A percentile compares a stretch with the other conserved stretches of the same genome.
phyloP scores from a whole-genome alignment of 2,888 invertebrate species.

The Tinea trinotella region DNA sequence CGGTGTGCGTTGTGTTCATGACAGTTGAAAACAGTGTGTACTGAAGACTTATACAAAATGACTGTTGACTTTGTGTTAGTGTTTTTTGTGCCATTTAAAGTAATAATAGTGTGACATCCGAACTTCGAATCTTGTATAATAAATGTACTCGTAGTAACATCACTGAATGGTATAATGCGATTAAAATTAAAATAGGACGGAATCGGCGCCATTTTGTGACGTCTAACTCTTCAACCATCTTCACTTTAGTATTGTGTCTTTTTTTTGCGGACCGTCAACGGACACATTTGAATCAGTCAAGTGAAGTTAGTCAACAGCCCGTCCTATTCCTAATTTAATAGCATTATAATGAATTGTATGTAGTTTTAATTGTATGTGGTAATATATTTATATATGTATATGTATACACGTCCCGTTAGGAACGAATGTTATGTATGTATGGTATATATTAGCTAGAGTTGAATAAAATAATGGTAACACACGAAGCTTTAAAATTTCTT shows the following conservation, averaged over 20 bases:
- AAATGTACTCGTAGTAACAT: conserved; percentile 63
- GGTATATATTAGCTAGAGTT: conserved; percentile 58
- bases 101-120: conserved; percentile 69
- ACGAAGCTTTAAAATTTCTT: conserved; percentile 72
- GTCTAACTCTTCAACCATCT: no score
- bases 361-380: conserved; percentile 61
- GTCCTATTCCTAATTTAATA: no score
- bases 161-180: no score
- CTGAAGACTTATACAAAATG: conserved; percentile 49
- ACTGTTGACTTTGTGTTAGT: conserved; percentile 71
- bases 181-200: no score
- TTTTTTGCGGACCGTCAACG: no score
- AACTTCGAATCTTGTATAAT: conserved; percentile 69
- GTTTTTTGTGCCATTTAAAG: conserved; percentile 71
- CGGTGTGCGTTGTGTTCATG: conserved; percentile 1
- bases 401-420: conserved; percentile 73
- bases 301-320: no score
- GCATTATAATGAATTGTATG: conserved; percentile 66
- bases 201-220: no score
- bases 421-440: conserved; percentile 69
- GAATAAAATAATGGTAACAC: conserved; percentile 64
- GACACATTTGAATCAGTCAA: no score
- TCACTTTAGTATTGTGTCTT: no score
- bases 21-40: conserved; percentile 23
- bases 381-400: conserved; percentile 65